Percentiles rank a stretch among this genome's conserved stretches.
Conservation (phyloP, 2,113 vertebrate genomes). For the Anthoscopus minutus region DNA sequence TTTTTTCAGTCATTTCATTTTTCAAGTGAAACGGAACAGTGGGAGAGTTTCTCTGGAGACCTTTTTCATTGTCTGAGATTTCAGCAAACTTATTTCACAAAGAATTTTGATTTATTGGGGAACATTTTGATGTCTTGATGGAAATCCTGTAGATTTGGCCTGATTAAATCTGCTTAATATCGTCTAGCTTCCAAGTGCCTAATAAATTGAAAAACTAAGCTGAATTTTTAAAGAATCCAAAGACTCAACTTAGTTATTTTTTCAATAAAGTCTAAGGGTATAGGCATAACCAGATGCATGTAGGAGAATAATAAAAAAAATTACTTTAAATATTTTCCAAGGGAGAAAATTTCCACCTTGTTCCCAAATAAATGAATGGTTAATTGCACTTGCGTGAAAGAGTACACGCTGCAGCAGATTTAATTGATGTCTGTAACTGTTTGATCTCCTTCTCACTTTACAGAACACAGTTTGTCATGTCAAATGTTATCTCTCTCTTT, state of each 20-base stretch:
- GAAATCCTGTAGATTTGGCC: background rate
- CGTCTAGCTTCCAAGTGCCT: background rate
- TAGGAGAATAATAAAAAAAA: background rate
- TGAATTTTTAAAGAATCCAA: background rate
- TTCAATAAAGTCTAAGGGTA: background rate
- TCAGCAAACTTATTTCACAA: background rate
- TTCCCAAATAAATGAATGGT: background rate
- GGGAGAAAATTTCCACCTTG: background rate
- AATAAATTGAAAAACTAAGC: background rate
- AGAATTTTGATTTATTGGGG: background rate
- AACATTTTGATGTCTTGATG: background rate
- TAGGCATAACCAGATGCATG: background rate
- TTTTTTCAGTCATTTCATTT: background rate
- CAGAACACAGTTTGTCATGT: background rate
- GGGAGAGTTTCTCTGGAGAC: background rate
- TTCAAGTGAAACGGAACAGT: background rate
- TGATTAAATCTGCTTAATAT: background rate
- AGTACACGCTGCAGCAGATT: background rate
- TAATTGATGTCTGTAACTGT: background rate
- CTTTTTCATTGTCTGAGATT: background rate
- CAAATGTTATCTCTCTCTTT: constrained; percentile 20
- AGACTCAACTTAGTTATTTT: background rate
- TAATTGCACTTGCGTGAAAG: background rate
- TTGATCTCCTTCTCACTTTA: constrained; percentile 32
- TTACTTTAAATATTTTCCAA: background rate